phyloP scores from a whole-genome alignment of 2,797 vertebrate species.

The Tinamus major region DNA sequence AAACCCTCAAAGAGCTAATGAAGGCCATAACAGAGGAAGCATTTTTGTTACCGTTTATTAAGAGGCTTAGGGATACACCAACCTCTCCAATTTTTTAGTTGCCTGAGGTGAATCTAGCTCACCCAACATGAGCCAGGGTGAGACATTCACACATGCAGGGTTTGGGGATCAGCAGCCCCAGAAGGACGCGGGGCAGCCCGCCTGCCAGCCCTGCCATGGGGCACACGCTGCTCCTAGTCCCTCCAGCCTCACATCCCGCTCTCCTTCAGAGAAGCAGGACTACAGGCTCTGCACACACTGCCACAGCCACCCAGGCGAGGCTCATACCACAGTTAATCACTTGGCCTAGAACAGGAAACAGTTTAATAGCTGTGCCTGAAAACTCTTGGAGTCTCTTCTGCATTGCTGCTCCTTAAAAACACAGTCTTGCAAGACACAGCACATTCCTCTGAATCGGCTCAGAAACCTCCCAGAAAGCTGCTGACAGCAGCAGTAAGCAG shows the following conservation, averaged over 20 bases:
- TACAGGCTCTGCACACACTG: fast-evolving
- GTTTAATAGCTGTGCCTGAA: background rate
- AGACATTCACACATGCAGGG: background rate
- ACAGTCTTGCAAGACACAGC: background rate
- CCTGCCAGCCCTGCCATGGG: too few species aligned
- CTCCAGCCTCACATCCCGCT: background rate
- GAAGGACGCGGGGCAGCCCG: too few species aligned
- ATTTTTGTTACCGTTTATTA: too few species aligned
- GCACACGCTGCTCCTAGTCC: too few species aligned
- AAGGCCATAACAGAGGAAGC: background rate
- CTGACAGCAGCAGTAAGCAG: background rate
- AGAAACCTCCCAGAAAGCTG: background rate
- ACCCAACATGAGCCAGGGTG: background rate
- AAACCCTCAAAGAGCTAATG: background rate
- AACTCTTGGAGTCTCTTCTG: background rate
- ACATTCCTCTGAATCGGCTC: background rate
- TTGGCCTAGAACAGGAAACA: background rate
- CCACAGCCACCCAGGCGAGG: background rate
- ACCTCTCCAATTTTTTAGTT: background rate
- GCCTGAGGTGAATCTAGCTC: background rate
- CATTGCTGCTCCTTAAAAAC: background rate
- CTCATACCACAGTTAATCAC: background rate
- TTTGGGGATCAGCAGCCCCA: too few species aligned
- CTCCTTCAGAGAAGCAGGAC: background rate
- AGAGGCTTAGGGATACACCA: background rate